A percentile compares a stretch with the other conserved stretches of the same genome.
Evolutionary conservation across 2,113 vertebrate genomes (phyloP).

Genomic region (Rhizomys pruinosus): DNA sequence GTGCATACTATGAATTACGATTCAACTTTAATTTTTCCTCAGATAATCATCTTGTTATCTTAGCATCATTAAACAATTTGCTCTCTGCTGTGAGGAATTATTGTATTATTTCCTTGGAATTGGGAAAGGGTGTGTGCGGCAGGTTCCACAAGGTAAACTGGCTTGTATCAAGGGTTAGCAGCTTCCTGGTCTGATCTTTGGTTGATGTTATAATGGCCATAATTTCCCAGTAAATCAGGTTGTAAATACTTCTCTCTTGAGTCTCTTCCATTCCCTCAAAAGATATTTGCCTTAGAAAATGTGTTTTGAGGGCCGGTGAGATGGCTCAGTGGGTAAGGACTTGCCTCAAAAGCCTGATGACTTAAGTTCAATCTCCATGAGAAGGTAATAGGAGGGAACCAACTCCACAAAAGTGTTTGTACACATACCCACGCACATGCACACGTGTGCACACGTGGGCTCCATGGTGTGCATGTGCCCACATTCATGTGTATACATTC

Average conservation of each 20-base stretch:
- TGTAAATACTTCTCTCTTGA: constrained; percentile 29
- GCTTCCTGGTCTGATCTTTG: not conserved
- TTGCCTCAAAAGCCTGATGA: not conserved
- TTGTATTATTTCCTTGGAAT: constrained; percentile 13
- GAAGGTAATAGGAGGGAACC: not conserved
- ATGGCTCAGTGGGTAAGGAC: not conserved
- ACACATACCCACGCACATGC: not conserved
- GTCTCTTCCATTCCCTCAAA: not conserved
- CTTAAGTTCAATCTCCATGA: not conserved
- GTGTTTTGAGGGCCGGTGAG: not conserved
- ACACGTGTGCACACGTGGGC: no score
- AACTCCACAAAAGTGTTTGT: not conserved
- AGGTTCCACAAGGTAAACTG: not conserved
- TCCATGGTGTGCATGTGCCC: not conserved
- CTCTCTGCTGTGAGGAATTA: constrained; percentile 41
- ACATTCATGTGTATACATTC: no score
- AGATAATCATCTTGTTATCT: constrained; percentile 44
- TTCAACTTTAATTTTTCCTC: constrained; percentile 62
- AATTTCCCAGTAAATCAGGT: not conserved
- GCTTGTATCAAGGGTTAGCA: not conserved
- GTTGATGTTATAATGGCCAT: constrained; percentile 16
- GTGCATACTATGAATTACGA: constrained; percentile 23
- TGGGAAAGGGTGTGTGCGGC: not conserved
- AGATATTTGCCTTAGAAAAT: not conserved
- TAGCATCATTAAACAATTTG: constrained; percentile 51